Conservation (phyloP, 2,797 vertebrate species). For the Limosa lapponica region DNA sequence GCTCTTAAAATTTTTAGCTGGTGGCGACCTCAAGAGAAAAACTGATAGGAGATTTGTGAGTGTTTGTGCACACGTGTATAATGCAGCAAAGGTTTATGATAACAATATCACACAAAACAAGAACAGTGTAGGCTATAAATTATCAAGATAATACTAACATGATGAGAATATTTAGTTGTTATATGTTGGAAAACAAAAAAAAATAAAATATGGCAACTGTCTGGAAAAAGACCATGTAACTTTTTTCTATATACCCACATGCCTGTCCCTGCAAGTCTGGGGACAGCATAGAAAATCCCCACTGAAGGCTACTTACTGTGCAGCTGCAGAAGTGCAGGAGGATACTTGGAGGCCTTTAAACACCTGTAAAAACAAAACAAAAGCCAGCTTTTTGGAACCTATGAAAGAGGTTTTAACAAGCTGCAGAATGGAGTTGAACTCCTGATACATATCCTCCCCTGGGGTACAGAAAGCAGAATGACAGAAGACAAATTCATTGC, state of each 20-base stretch:
- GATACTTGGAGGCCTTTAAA: not conserved
- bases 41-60: no score
- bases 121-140: not conserved
- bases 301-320: not conserved
- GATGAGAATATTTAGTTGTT: not conserved
- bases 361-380: not conserved
- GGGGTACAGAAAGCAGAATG: accelerated
- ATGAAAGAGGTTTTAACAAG: not conserved
- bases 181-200: not conserved
- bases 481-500: not conserved
- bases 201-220: not conserved
- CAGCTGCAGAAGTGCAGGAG: not conserved
- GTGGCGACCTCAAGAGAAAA: not conserved
- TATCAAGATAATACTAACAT: not conserved
- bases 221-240: not conserved
- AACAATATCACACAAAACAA: not conserved
- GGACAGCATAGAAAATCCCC: not conserved
- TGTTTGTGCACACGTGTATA: not conserved
- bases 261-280: not conserved
- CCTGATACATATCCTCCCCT: not conserved
- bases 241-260: not conserved
- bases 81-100: not conserved
- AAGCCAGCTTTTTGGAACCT: not conserved
- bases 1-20: not conserved
- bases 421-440: not conserved